These are phyloP conservation scores for Dasypolia templi DNA, from an alignment of 2,888 invertebrate species.

Conservation along the genomic window DNA sequence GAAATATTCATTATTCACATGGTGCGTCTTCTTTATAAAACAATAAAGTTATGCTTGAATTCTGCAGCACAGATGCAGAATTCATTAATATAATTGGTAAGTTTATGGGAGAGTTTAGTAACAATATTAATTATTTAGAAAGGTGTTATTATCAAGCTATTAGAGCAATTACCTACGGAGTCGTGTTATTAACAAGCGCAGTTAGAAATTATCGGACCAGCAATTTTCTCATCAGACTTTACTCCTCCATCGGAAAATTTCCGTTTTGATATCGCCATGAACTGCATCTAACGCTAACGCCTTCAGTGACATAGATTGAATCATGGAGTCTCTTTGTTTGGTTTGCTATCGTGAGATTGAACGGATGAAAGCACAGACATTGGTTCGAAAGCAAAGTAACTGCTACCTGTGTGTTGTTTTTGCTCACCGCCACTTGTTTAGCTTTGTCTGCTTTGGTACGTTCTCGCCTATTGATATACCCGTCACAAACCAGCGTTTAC, in stretches of 20 bases:
- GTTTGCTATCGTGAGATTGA: conserved; percentile 67
- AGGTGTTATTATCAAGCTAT: conserved; percentile 34
- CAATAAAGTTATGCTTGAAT: not conserved
- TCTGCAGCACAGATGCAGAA: not conserved
- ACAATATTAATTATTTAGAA: conserved; percentile 45
- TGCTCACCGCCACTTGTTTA: conserved; percentile 64
- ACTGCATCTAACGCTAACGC: conserved; percentile 1
- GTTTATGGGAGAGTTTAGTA: conserved; percentile 10
- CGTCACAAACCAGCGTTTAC: conserved; percentile 57
- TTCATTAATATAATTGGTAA: conserved; percentile 7
- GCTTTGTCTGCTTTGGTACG: conserved; percentile 54
- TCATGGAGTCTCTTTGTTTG: conserved; percentile 54
- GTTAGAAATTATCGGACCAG: conserved; percentile 28
- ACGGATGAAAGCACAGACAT: conserved; percentile 71
- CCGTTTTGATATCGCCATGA: conserved; percentile 14
- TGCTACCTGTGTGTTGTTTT: conserved; percentile 72
- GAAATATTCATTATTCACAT: conserved; percentile 4
- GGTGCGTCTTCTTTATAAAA: not conserved
- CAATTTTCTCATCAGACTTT: conserved; percentile 28
- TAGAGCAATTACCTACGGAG: conserved; percentile 40
- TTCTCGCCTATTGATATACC: conserved; percentile 68
- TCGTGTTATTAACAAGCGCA: conserved; percentile 27
- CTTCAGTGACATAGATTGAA: conserved; percentile 39
- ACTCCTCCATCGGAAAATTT: conserved; percentile 13
- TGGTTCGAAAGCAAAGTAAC: conserved; percentile 80